These are phyloP conservation scores for Tachycineta bicolor DNA, from an alignment of 2,113 vertebrate species.

Conservation along the genomic window DNA sequence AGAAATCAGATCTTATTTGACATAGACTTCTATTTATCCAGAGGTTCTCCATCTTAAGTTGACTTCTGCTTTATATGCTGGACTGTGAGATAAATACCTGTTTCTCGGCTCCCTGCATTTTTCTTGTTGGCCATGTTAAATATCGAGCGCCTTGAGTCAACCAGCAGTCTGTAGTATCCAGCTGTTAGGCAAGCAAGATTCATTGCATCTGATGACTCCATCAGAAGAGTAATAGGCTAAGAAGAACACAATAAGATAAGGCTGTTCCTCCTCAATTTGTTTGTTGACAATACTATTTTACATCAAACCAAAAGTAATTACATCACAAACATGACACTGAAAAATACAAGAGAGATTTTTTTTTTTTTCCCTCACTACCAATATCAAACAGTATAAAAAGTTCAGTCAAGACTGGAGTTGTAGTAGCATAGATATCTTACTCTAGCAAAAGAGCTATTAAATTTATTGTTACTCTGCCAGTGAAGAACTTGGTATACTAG, in stretches of 20 bases:
- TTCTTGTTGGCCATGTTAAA: slow-evolving; percentile 96
- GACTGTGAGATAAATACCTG: slow-evolving; percentile 71
- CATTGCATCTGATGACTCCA: slow-evolving; percentile 98
- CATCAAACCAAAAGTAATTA: not conserved
- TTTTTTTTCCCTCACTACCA: not conserved
- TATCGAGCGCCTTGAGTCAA: slow-evolving; percentile 96
- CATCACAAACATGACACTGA: not conserved
- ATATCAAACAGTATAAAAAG: not conserved
- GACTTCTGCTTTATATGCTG: not conserved
- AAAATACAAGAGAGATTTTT: not conserved
- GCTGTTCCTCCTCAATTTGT: not conserved
- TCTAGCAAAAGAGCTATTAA: not conserved
- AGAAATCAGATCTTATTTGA: not conserved
- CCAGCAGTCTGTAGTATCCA: slow-evolving; percentile 94
- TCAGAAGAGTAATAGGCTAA: slow-evolving; percentile 95
- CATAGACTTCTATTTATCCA: not conserved
- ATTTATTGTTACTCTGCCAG: not conserved
- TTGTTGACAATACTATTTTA: not conserved
- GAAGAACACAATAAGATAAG: slow-evolving; percentile 59
- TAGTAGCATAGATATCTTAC: not conserved
- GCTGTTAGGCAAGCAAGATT: slow-evolving; percentile 98
- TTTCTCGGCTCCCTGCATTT: slow-evolving; percentile 77
- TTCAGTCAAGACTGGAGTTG: not conserved
- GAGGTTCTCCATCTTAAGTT: not conserved
- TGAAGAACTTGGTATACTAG: not conserved